Evolutionary conservation across 2,797 vertebrate genomes (phyloP).

Genomic region (Triplophysa bombifrons): DNA sequence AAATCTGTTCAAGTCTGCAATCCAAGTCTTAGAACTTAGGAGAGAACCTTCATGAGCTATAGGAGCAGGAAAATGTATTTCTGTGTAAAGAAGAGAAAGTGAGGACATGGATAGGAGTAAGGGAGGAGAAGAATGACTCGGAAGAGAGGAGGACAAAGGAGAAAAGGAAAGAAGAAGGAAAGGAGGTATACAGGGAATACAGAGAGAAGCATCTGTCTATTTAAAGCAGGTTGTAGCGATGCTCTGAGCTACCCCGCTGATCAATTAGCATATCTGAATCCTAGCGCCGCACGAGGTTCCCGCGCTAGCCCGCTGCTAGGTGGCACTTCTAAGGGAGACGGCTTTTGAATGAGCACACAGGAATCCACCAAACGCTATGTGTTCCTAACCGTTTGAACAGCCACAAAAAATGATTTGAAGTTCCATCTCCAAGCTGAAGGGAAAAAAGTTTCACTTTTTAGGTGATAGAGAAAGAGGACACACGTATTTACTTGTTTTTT

Average conservation of each 20-base stretch:
- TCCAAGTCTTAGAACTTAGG: background rate
- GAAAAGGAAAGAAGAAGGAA: constrained; percentile 73
- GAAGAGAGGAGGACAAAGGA: constrained; percentile 35
- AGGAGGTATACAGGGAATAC: constrained; percentile 75
- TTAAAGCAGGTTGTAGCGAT: constrained; percentile 79
- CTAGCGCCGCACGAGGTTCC: constrained; percentile 76
- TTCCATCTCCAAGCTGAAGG: constrained; percentile 78
- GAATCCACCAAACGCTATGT: constrained; percentile 65
- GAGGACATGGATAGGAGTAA: constrained; percentile 15
- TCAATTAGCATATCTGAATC: constrained; percentile 87
- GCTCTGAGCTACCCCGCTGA: constrained; percentile 82
- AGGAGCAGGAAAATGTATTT: constrained; percentile 26
- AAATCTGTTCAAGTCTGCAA: background rate
- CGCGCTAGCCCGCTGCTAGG: constrained; percentile 80
- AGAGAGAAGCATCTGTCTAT: constrained; percentile 81
- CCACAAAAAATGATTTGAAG: constrained; percentile 78
- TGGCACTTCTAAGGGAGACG: constrained; percentile 82
- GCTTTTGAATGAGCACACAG: constrained; percentile 78
- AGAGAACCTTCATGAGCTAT: background rate
- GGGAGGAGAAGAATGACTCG: constrained; percentile 17
- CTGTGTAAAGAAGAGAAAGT: constrained; percentile 58
- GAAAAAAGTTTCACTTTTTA: constrained; percentile 73
- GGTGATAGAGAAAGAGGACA: constrained; percentile 64
- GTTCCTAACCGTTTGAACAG: constrained; percentile 80
- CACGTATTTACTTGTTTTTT: constrained; percentile 64